Evolutionary conservation across 2,888 invertebrate species (phyloP).

Genomic region (Chloroclysta siterata): DNA sequence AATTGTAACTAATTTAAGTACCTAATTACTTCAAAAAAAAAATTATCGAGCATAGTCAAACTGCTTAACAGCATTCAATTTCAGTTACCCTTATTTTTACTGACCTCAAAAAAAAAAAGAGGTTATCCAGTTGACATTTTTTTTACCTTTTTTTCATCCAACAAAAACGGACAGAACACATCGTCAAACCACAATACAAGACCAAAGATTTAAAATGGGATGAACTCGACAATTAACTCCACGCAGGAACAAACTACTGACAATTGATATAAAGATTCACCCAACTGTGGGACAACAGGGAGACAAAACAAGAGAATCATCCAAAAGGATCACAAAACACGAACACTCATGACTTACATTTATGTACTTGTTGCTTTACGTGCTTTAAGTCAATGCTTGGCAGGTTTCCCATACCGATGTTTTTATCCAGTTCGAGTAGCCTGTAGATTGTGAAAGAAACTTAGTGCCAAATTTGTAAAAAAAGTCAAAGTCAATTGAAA

Average conservation of each 20-base stretch:
- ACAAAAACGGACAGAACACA: background rate
- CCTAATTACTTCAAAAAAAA: too few species aligned
- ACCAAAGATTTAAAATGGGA: background rate
- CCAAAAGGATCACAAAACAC: constrained; percentile 13
- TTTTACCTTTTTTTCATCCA: background rate
- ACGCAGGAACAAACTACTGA: background rate
- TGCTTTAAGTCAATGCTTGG: constrained; percentile 22
- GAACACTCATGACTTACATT: constrained; percentile 20
- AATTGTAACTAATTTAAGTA: too few species aligned
- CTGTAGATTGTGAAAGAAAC: constrained; percentile 16
- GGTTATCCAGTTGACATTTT: too few species aligned
- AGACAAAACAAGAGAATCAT: background rate
- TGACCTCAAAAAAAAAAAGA: too few species aligned
- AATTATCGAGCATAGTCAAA: too few species aligned
- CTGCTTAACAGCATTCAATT: too few species aligned
- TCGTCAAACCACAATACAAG: background rate
- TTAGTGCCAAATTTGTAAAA: background rate
- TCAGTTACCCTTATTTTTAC: too few species aligned
- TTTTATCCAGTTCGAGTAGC: constrained; percentile 19
- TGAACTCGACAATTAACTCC: background rate
- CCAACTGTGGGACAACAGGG: background rate
- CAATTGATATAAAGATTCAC: background rate
- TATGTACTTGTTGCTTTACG: constrained; percentile 24
- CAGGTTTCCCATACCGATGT: constrained; percentile 29
- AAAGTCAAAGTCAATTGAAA: background rate